These are phyloP conservation scores for Zosterops japonicus DNA, from an alignment of 2,113 vertebrate genomes.

Conservation along the genomic window DNA sequence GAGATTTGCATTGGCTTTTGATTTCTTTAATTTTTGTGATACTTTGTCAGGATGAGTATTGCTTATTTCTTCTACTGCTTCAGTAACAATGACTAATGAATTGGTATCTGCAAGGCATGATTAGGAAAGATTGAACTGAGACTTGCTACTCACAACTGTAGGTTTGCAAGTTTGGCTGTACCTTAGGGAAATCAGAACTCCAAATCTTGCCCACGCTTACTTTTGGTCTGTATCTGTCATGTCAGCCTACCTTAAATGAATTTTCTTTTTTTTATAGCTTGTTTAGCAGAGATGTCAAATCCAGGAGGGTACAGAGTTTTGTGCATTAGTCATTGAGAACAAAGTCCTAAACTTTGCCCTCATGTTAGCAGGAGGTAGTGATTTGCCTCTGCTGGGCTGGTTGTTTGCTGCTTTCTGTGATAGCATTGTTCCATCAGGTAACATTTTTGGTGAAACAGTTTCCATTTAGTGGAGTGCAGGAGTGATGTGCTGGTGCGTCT, in stretches of 20 bases:
- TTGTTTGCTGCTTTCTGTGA: not conserved
- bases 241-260: not conserved
- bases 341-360: not conserved
- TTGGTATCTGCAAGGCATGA: not conserved
- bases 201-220: not conserved
- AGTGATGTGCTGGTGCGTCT: not conserved
- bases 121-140: constrained; percentile 1
- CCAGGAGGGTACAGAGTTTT: not conserved
- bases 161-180: not conserved
- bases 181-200: constrained; percentile 19
- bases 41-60: not conserved
- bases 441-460: not conserved
- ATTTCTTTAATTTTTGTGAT: not conserved
- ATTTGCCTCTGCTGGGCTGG: not conserved
- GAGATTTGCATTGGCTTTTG: not conserved
- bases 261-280: not conserved
- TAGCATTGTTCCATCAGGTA: not conserved
- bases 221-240: not conserved
- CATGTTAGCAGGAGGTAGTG: not conserved
- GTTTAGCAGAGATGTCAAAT: not conserved
- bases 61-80: not conserved
- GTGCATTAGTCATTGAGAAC: not conserved
- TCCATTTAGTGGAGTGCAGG: not conserved
- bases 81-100: not conserved
- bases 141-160: not conserved